Percentiles rank a stretch among this genome's conserved stretches.
These are phyloP conservation scores for Onchidella celtica DNA, from an alignment of 2,888 invertebrate species.

Conservation along the genomic window DNA sequence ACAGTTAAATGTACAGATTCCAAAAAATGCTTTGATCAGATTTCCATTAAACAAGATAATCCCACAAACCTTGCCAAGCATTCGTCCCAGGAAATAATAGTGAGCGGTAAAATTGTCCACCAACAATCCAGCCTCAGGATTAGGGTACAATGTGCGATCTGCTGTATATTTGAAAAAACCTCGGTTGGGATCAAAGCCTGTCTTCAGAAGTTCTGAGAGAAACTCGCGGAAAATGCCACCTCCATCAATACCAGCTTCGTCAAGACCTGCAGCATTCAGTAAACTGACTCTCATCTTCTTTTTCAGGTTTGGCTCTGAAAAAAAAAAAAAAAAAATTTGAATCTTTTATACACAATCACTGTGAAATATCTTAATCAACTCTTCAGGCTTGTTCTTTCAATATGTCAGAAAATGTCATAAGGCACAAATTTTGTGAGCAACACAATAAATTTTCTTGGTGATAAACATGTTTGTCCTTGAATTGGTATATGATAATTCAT, in stretches of 20 bases:
- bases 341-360: no score
- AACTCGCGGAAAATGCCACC: conserved; percentile 98
- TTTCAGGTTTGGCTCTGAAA: conserved; percentile 90
- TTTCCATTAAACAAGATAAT: no score
- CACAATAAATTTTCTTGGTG: no score
- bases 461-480: no score
- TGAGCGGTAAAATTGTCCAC: conserved; percentile 93
- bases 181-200: conserved; percentile 96
- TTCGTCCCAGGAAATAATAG: conserved; percentile 95
- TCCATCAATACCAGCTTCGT: conserved; percentile 98
- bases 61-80: conserved; percentile 91
- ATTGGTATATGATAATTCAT: no score
- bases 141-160: conserved; percentile 96
- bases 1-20: no score
- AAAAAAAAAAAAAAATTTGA: background rate
- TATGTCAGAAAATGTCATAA: no score
- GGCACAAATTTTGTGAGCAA: no score
- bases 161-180: conserved; percentile 94
- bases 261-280: conserved; percentile 93
- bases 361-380: no score
- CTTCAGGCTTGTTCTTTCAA: no score
- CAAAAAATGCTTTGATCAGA: no score
- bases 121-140: conserved; percentile 92
- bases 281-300: conserved; percentile 93
- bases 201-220: conserved; percentile 94